phyloP scores from a whole-genome alignment of 2,888 invertebrate species.

The Lepidocyrtinus sp. region DNA sequence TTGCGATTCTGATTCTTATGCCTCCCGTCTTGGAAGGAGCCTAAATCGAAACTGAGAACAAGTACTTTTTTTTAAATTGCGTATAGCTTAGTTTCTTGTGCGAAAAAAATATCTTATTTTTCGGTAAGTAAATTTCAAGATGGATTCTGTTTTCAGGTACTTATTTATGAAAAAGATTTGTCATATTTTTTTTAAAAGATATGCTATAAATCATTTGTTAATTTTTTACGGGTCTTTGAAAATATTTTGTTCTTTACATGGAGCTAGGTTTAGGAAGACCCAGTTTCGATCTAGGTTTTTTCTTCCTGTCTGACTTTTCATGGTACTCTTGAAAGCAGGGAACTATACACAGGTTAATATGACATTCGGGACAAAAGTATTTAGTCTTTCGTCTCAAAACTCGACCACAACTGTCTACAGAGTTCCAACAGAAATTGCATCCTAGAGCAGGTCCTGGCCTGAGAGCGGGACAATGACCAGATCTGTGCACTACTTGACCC shows the following conservation, averaged over 20 bases:
- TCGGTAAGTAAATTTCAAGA: neutral
- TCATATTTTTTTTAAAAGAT: neutral
- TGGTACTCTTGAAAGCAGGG: constrained; percentile 91
- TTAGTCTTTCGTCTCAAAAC: constrained; percentile 89
- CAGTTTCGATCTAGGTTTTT: constrained; percentile 71
- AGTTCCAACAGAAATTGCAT: constrained; percentile 94
- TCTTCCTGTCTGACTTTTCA: constrained; percentile 75
- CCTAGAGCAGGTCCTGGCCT: constrained; percentile 79
- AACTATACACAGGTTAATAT: constrained; percentile 90
- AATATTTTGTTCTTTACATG: constrained; percentile 71
- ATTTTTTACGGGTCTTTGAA: no score
- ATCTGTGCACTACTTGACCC: constrained; percentile 73
- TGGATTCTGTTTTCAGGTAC: neutral
- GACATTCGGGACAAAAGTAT: constrained; percentile 91
- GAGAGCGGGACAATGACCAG: constrained; percentile 88
- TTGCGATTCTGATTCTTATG: neutral
- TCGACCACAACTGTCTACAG: constrained; percentile 86
- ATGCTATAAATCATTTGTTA: neutral
- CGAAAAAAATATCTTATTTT: neutral
- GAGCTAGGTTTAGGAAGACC: constrained; percentile 74
- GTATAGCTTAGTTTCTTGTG: neutral
- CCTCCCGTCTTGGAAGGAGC: neutral
- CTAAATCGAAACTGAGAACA: neutral
- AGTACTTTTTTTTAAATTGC: neutral
- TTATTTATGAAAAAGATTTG: neutral